Percentiles rank a stretch among this genome's conserved stretches.
Evolutionary conservation across 2,797 vertebrate genomes (phyloP).

Genomic region (Eurystomus glaucurus): DNA sequence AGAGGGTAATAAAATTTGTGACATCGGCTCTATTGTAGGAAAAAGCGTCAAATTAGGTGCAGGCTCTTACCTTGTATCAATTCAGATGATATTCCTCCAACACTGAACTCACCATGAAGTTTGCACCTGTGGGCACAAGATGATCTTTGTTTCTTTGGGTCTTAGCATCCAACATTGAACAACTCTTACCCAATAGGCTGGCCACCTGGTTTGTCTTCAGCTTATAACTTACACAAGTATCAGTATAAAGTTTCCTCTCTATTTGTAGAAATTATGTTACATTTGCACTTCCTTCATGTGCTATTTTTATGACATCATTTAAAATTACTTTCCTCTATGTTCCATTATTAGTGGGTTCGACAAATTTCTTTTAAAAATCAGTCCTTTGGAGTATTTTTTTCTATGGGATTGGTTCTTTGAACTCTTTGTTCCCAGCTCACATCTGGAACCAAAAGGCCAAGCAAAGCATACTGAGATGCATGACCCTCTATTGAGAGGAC

Average conservation of each 20-base stretch:
- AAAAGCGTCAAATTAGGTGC: neutral
- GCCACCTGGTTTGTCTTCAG: neutral
- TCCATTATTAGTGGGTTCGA: slow-evolving; percentile 6
- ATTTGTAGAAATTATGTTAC: neutral
- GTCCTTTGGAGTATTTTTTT: neutral
- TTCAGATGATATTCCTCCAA: neutral
- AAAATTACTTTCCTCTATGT: slow-evolving; percentile 38
- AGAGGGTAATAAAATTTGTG: neutral
- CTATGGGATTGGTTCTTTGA: neutral
- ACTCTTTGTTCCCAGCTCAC: neutral
- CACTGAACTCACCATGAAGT: accelerated
- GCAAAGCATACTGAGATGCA: neutral
- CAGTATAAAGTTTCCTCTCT: neutral
- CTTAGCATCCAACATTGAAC: neutral
- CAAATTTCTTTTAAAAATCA: neutral
- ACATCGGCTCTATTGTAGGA: neutral
- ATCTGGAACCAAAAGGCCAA: neutral
- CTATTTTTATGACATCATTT: slow-evolving; percentile 45
- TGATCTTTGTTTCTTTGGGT: neutral
- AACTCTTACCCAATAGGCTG: neutral
- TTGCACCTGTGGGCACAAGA: neutral
- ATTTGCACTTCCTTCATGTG: slow-evolving; percentile 35
- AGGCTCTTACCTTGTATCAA: neutral
- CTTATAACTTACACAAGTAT: neutral
- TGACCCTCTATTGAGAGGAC: neutral